Percentiles rank a stretch among this genome's conserved stretches.
Evolutionary conservation across 2,113 vertebrate genomes (phyloP).

Genomic region (Sminthopsis crassicaudata): DNA sequence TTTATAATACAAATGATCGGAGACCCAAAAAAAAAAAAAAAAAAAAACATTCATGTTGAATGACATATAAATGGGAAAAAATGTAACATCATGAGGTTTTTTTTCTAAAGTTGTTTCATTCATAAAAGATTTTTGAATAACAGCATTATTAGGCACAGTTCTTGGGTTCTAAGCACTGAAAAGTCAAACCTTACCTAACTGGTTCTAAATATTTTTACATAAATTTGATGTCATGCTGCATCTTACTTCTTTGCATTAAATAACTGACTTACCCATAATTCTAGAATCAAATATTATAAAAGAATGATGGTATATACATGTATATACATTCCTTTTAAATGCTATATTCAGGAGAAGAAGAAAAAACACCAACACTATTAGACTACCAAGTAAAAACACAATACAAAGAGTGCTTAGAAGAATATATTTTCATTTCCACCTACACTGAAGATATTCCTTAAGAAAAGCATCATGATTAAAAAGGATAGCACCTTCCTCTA

Average conservation of each 20-base stretch:
- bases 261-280: not conserved
- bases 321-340: not conserved
- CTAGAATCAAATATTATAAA: not conserved
- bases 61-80: not conserved
- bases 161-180: not conserved
- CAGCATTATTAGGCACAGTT: not conserved
- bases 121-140: not conserved
- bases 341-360: not conserved
- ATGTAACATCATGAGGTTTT: not conserved
- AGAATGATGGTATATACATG: not conserved
- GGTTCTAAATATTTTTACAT: not conserved
- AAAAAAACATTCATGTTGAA: not conserved
- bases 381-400: not conserved
- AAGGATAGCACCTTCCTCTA: not conserved
- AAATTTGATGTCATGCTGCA: not conserved
- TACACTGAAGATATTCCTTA: constrained; percentile 6
- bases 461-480: constrained; percentile 30
- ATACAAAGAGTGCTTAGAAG: not conserved
- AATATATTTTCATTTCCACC: not conserved
- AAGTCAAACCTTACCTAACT: not conserved
- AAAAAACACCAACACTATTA: not conserved
- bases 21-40: rapidly evolving
- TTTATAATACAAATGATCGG: not conserved
- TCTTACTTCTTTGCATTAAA: not conserved
- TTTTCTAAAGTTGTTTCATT: not conserved